These are phyloP conservation scores for Amitus sp. DNA, from an alignment of 2,888 invertebrate genomes.

Conservation along the genomic window DNA sequence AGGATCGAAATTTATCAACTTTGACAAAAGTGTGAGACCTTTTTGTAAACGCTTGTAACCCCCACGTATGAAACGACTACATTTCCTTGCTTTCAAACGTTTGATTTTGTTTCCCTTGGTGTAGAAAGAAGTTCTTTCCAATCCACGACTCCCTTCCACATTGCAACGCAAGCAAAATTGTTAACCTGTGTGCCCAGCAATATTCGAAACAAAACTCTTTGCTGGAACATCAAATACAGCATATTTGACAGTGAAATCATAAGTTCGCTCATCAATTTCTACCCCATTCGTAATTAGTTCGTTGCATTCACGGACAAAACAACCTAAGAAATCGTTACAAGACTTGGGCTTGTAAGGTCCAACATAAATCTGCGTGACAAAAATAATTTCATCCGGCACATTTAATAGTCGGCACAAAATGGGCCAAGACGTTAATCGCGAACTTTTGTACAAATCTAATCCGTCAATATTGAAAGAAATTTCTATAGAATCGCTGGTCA, in stretches of 20 bases:
- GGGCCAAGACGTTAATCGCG: not conserved
- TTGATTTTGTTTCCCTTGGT: not conserved
- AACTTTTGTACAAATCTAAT: slow-evolving; percentile 1
- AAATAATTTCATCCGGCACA: not conserved
- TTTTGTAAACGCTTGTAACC: not conserved
- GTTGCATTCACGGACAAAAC: not conserved
- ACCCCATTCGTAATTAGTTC: not conserved
- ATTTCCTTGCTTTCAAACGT: not conserved
- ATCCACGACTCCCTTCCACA: not conserved
- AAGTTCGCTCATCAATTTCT: not conserved
- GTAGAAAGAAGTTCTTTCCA: not conserved
- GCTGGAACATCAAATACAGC: not conserved
- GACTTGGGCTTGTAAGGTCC: not conserved
- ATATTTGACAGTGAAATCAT: not conserved
- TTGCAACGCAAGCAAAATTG: not conserved
- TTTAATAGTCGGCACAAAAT: not conserved
- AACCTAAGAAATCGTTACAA: not conserved
- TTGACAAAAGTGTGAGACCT: not conserved
- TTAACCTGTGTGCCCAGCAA: not conserved
- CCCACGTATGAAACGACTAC: not conserved
- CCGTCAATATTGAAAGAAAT: not conserved
- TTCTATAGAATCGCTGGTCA: not conserved
- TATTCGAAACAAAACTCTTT: not conserved
- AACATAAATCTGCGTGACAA: not conserved
- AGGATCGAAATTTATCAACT: not conserved